phyloP scores from a whole-genome alignment of 2,113 vertebrate species.

The Nyctibius bracteatus region DNA sequence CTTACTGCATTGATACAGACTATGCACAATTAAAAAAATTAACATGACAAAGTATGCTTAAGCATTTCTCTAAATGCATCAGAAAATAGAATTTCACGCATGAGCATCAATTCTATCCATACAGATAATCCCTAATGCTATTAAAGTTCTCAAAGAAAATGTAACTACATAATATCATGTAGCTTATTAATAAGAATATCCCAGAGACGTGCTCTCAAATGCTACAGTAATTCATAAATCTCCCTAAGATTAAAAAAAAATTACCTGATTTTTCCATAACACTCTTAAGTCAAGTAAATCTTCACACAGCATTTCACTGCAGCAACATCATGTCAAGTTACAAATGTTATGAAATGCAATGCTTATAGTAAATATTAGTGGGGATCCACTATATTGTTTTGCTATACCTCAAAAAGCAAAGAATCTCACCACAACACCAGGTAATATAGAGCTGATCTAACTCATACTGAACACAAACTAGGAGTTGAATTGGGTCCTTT shows the following conservation, averaged over 20 bases:
- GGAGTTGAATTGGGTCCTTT: neutral
- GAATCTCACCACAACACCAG: neutral
- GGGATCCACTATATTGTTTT: neutral
- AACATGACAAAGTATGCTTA: neutral
- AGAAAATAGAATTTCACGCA: neutral
- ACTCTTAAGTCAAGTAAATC: neutral
- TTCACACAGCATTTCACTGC: neutral
- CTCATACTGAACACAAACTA: neutral
- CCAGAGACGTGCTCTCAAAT: neutral
- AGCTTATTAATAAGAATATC: neutral
- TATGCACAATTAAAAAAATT: neutral
- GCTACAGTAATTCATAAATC: neutral
- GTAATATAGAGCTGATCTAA: neutral
- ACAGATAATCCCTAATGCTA: neutral
- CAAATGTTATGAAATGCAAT: slow-evolving; percentile 13
- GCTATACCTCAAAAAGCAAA: neutral
- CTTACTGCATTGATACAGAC: neutral
- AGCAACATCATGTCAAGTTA: neutral
- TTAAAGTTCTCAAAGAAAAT: neutral
- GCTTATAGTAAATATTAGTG: neutral
- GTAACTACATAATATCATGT: neutral
- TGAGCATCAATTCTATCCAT: neutral
- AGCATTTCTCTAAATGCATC: neutral
- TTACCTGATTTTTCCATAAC: neutral
- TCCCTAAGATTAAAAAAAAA: neutral